Base-by-base conservation (phyloP, 1,140 invertebrate species). In the Drosophila burlai region DNA sequence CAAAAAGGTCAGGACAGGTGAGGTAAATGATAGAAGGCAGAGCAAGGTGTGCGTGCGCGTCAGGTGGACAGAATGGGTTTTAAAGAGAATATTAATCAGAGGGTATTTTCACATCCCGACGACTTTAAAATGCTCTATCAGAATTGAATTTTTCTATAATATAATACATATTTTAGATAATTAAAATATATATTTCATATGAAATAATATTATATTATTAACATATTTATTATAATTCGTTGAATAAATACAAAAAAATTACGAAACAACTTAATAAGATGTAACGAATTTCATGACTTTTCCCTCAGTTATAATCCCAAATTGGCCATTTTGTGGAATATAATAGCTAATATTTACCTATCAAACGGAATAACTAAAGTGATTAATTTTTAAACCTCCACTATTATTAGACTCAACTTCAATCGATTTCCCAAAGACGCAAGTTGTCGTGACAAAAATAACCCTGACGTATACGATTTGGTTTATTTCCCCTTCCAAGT, bases 61-160 rank as follows among this genome's bases (percentile, higher is more conserved):
- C 64, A 45, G 67, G 16, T 69, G 66, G 16, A 36, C 62, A 52
- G 15, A 67, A 69, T 67, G 68, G 49, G n/a, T n/a, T 55, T 45
- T 11, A 71, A 38, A 69, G 18, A 21, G 38, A 52, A 62, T 62
- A 43, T 63, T 62, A 63, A 36, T 62, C 26, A 34, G 21, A 3
- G 16, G 42, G 42, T 34, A 11, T 15, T n/a, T 26, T 13, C 2
- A 36, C 4, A 18, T 24, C 34, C 15, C 2, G 4, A 18, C 11
- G 55, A 42, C 54, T 13, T 4, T 2, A 2, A 10, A 34, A 31
- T 31, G 8, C 11, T 61, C 26, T 59, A 5, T 40, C 3, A 6
- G 2, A 47, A 24, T 15, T 3, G 16, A 9, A 18, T 4, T 45
- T 45, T 45, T 1, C 1, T 8, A 8, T 8, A 46, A 47, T 47